Conservation (phyloP, 2,888 invertebrate species). For the Andricus curvator region DNA sequence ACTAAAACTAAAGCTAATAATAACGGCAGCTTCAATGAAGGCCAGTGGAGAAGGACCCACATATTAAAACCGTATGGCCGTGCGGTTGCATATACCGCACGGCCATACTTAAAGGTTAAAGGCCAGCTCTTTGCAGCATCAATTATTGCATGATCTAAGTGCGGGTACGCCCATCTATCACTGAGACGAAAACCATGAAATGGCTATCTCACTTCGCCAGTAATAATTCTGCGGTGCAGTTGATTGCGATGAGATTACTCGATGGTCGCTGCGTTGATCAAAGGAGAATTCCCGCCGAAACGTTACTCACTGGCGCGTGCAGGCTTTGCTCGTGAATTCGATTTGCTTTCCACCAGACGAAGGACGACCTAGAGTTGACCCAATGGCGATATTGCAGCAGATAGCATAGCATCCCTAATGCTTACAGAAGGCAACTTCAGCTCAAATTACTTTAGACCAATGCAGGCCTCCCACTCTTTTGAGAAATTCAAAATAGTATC, state of each 20-base stretch:
- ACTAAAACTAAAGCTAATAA: too few relatives aligned
- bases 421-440: conserved; percentile 11
- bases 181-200: conserved; percentile 35
- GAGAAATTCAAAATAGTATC: too few relatives aligned
- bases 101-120: too few relatives aligned
- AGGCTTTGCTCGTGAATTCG: conserved; percentile 57
- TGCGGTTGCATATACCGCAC: too few relatives aligned
- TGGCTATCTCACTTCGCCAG: conserved; percentile 42
- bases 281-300: conserved; percentile 60
- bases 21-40: too few relatives aligned
- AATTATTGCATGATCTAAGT: neutral
- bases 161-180: neutral
- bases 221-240: conserved; percentile 60
- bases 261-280: conserved; percentile 56
- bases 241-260: conserved; percentile 59
- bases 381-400: conserved; percentile 61
- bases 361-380: conserved; percentile 55
- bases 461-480: neutral
- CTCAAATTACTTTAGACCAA: conserved; percentile 16
- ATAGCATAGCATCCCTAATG: conserved; percentile 45
- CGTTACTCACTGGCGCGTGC: conserved; percentile 59
- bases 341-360: conserved; percentile 65
- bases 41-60: too few relatives aligned
- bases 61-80: too few relatives aligned
- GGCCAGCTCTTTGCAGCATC: neutral